Conservation (phyloP, 2,113 vertebrate genomes). For the Eonycteris spelaea region DNA sequence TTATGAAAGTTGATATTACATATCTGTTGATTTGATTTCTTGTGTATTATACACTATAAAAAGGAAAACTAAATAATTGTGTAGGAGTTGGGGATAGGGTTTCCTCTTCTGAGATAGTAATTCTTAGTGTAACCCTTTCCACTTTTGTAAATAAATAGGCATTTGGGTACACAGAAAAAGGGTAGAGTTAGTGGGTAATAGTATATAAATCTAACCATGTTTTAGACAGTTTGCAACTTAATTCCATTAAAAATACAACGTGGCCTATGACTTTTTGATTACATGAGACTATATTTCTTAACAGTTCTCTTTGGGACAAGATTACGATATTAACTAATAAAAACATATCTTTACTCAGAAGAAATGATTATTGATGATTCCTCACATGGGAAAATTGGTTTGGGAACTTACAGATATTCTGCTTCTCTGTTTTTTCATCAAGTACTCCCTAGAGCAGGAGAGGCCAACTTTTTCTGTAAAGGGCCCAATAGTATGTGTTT, state of each 20-base stretch:
- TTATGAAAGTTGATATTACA: not conserved
- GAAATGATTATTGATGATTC: not conserved
- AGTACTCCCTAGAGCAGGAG: not conserved
- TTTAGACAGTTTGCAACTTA: not conserved
- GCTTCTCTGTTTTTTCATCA: not conserved
- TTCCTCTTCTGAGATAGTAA: not conserved
- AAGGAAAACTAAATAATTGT: not conserved
- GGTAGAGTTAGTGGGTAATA: not conserved
- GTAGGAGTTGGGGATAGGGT: not conserved
- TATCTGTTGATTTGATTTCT: slow-evolving; percentile 6
- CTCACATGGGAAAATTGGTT: not conserved
- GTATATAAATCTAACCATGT: not conserved
- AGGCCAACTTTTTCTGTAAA: not conserved
- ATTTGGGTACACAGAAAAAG: not conserved
- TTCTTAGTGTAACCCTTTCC: not conserved
- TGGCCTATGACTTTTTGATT: not conserved
- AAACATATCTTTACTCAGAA: not conserved
- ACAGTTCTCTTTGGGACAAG: not conserved
- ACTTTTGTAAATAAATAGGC: not conserved
- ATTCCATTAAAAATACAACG: not conserved
- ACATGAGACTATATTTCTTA: not conserved
- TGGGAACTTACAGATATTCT: not conserved
- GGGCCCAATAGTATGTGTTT: not conserved
- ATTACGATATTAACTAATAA: not conserved
- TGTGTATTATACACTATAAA: not conserved